These are phyloP conservation scores for Palythoa caribaeorum DNA, from an alignment of 92 coral and sea anemone species.

Conservation along the genomic window DNA sequence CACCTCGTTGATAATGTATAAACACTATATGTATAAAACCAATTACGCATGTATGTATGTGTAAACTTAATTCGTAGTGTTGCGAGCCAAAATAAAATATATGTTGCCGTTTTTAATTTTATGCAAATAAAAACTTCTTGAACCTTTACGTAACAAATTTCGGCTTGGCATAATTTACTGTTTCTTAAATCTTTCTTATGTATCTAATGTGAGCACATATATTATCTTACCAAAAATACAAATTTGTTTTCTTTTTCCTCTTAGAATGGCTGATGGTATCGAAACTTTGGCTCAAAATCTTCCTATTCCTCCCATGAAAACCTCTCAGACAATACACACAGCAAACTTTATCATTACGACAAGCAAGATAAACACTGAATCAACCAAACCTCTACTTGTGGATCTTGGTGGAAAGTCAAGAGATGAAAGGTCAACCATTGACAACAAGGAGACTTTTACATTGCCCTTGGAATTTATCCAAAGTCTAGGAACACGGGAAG, in stretches of 20 bases:
- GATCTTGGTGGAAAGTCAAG: neutral
- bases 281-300: conserved; percentile 34
- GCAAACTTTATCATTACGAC: conserved; percentile 18
- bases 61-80: no score
- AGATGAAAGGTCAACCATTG: neutral
- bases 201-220: no score
- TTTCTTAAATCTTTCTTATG: no score
- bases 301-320: conserved; percentile 14
- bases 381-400: neutral
- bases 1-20: no score
- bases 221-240: neutral
- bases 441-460: conserved; percentile 13
- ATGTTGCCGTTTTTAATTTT: no score
- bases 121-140: no score
- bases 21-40: no score
- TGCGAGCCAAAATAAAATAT: no score
- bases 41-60: no score
- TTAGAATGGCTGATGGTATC: conserved; percentile 33
- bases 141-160: no score
- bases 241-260: neutral
- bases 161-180: no score
- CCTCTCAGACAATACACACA: conserved; percentile 11
- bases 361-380: conserved; percentile 4
- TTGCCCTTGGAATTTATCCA: conserved; percentile 15
- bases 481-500: neutral